Evolutionary conservation across 2,797 vertebrate species (phyloP).

Genomic region (Bradypodion pumilum): DNA sequence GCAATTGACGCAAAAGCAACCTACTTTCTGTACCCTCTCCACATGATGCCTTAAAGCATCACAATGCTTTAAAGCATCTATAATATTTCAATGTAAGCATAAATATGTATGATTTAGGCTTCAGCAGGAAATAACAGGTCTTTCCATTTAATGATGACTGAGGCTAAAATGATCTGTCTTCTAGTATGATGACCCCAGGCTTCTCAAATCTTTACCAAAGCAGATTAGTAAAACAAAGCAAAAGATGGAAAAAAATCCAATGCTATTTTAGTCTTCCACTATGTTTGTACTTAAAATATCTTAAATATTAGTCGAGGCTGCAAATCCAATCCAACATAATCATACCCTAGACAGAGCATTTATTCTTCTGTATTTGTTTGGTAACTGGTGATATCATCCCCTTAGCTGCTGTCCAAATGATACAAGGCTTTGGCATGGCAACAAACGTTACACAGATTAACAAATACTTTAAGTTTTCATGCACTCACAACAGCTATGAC

Average conservation of each 20-base stretch:
- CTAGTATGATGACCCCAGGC: conserved; percentile 33
- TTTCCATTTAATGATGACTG: conserved; percentile 30
- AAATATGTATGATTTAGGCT: conserved; percentile 52
- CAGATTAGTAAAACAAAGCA: conserved; percentile 9
- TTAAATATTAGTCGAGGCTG: neutral
- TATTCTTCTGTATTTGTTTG: too few species aligned
- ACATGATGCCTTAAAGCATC: conserved; percentile 47
- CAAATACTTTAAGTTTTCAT: too few species aligned
- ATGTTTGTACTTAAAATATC: neutral
- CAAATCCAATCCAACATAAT: too few species aligned
- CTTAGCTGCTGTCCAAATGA: too few species aligned
- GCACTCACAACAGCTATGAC: too few species aligned
- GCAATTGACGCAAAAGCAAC: conserved; percentile 38
- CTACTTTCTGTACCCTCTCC: conserved; percentile 24
- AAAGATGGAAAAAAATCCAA: neutral
- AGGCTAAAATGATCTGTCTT: conserved; percentile 19
- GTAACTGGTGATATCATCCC: too few species aligned
- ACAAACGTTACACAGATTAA: too few species aligned
- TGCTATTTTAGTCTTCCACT: neutral
- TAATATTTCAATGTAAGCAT: conserved; percentile 43
- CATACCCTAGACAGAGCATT: too few species aligned
- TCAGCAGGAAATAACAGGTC: conserved; percentile 20
- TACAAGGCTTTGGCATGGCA: too few species aligned
- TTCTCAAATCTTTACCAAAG: conserved; percentile 12
- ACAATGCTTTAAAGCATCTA: conserved; percentile 41